Conservation (phyloP, 2,113 vertebrate species). For the Desmodus rotundus region DNA sequence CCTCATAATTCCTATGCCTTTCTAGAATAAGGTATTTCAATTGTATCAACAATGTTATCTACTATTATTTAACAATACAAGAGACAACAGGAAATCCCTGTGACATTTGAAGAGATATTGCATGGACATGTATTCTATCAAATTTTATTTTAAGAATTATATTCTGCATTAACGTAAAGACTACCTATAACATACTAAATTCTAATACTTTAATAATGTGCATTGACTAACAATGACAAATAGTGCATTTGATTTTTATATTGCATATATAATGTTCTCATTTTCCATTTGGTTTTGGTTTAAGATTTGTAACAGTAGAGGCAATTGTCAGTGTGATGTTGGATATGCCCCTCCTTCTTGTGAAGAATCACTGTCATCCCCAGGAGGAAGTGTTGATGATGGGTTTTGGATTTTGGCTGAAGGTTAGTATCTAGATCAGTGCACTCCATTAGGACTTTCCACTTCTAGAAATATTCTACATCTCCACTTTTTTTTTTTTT, state of each 20-base stretch:
- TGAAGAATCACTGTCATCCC: accelerated
- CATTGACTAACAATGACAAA: not conserved
- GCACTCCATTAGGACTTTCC: not conserved
- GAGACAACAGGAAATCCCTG: not conserved
- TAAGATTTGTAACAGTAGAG: not conserved
- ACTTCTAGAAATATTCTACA: not conserved
- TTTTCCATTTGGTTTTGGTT: not conserved
- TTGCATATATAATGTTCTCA: not conserved
- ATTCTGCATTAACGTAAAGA: not conserved
- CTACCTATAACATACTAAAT: not conserved
- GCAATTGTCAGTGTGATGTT: not conserved
- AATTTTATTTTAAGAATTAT: not conserved
- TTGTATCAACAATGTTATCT: not conserved
- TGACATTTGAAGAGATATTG: not conserved
- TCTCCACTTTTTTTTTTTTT: not conserved
- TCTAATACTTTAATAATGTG: not conserved
- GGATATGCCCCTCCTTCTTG: slow-evolving; percentile 32
- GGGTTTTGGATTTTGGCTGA: accelerated
- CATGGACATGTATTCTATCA: not conserved
- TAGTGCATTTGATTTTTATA: not conserved
- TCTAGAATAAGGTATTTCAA: not conserved
- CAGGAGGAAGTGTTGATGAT: not conserved
- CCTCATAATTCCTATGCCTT: not conserved
- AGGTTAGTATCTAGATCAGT: slow-evolving; percentile 5
- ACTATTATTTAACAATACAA: not conserved